These are phyloP conservation scores for Girardia tigrina DNA, from an alignment of 2,888 invertebrate genomes.

Conservation along the genomic window DNA sequence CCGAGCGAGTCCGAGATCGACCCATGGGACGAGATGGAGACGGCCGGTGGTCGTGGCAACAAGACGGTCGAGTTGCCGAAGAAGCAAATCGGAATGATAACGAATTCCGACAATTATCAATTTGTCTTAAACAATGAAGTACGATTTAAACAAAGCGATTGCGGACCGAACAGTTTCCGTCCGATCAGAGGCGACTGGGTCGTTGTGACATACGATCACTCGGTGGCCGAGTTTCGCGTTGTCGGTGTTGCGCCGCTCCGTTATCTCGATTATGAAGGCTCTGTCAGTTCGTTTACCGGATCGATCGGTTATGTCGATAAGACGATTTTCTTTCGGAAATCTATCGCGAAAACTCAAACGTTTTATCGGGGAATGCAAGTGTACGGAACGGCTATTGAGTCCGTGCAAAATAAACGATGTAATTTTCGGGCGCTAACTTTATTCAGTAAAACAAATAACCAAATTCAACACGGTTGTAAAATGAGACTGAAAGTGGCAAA, in stretches of 20 bases:
- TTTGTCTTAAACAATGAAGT: background rate
- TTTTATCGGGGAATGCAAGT: background rate
- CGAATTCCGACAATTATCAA: background rate
- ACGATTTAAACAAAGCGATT: background rate
- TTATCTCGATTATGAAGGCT: background rate
- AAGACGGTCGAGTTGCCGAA: background rate
- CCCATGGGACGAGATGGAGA: background rate
- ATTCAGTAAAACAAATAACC: background rate
- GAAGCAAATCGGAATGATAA: background rate
- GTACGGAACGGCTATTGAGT: background rate
- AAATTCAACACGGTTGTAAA: background rate
- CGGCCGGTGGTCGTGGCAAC: background rate
- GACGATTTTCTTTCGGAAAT: background rate
- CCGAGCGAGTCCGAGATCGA: background rate
- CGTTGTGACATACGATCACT: background rate
- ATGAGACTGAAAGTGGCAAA: background rate
- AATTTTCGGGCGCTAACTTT: background rate
- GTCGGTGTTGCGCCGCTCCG: background rate
- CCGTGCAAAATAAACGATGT: background rate
- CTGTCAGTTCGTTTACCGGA: background rate
- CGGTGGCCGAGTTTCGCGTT: background rate
- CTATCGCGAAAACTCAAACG: background rate
- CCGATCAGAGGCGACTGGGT: constrained; percentile 54
- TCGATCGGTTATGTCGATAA: background rate
- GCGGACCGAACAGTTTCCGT: background rate